A percentile compares a stretch with the other conserved stretches of the same genome.
Evolutionary conservation across 1,140 invertebrate species (phyloP).

Genomic region (Proales similis): DNA sequence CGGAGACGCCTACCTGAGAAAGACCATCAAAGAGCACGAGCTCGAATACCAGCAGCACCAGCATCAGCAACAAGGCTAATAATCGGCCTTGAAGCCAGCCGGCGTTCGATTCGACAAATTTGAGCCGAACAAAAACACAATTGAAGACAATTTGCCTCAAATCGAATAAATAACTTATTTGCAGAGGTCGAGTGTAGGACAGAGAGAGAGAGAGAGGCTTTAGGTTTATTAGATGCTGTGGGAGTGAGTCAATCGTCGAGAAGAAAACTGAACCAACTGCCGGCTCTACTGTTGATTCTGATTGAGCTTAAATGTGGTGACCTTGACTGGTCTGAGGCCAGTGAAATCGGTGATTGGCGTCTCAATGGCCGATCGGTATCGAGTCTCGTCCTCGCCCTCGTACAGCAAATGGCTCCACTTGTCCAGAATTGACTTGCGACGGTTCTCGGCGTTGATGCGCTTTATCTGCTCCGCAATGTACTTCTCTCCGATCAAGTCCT

Average conservation of each 20-base stretch:
- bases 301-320: conserved; percentile 32
- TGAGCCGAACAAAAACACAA: too few species aligned
- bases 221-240: too few species aligned
- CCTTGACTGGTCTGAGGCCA: neutral
- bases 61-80: too few species aligned
- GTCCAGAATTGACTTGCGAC: conserved; percentile 30
- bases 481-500: conserved; percentile 34
- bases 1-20: conserved; percentile 28
- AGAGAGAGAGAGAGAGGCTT: too few species aligned
- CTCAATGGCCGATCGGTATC: conserved; percentile 7
- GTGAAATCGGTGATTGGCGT: conserved; percentile 4
- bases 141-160: too few species aligned
- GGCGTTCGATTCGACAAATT: too few species aligned
- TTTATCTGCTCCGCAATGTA: conserved; percentile 28
- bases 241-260: too few species aligned
- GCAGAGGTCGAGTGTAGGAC: too few species aligned
- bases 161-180: too few species aligned
- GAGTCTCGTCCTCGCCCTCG: conserved; percentile 29
- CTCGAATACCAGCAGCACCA: conserved; percentile 32
- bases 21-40: conserved; percentile 6
- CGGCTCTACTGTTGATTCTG: too few species aligned
- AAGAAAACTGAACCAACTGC: too few species aligned
- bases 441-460: conserved; percentile 29
- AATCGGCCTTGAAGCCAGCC: too few species aligned
- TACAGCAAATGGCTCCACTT: conserved; percentile 37